These are phyloP conservation scores for Nasalis larvatus DNA, from an alignment of 2,113 vertebrate genomes.

Conservation along the genomic window DNA sequence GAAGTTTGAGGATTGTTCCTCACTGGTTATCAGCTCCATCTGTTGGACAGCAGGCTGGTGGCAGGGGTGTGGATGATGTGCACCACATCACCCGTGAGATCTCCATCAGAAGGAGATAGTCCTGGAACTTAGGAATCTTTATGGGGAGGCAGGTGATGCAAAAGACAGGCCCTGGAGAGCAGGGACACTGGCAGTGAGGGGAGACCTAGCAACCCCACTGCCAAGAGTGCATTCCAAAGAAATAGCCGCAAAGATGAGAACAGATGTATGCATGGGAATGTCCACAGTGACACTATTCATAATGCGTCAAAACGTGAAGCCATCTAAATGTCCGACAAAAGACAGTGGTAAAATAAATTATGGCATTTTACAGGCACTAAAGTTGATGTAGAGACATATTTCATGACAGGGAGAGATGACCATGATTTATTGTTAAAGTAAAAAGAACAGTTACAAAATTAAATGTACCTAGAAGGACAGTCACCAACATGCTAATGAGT, in stretches of 20 bases:
- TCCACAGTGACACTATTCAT: neutral
- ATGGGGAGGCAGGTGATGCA: too few relatives aligned
- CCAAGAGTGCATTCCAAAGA: neutral
- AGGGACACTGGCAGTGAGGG: neutral
- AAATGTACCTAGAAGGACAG: neutral
- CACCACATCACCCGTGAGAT: fast-evolving
- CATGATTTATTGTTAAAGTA: neutral
- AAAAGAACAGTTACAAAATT: neutral
- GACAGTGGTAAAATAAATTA: neutral
- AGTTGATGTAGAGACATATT: neutral
- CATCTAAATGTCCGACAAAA: neutral
- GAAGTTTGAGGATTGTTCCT: neutral
- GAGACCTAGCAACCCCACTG: neutral
- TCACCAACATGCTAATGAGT: neutral
- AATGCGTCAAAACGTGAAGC: neutral
- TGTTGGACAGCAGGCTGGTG: neutral
- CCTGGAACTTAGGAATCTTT: neutral
- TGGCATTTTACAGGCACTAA: neutral
- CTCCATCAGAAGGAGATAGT: neutral
- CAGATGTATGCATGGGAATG: too few relatives aligned
- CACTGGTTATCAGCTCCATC: neutral
- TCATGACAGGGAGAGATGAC: neutral
- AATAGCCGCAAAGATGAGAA: neutral
- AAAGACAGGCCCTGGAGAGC: neutral
- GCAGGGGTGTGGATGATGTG: neutral